Evolutionary conservation across 2,888 invertebrate genomes (phyloP), one percentile per base, ranked within the genome.

Genomic region (Pilophorus perplexus): DNA sequence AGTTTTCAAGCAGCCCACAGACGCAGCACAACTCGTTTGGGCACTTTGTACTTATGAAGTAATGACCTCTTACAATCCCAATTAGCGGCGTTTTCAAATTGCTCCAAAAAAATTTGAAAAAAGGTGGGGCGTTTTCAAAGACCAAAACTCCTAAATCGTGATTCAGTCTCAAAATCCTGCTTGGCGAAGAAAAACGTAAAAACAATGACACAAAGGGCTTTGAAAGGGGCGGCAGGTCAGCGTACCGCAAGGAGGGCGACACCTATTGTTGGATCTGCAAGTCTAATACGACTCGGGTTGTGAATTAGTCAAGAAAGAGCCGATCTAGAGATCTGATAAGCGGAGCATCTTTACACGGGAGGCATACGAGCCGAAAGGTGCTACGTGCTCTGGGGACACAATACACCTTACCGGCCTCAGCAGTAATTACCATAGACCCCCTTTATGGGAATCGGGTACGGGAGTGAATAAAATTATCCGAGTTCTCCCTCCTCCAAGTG

Each of bases 241-340:
- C 10, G 52, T 52, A 28, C 52, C 52, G 52, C 52, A 28, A 52
- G 50, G 50, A 50, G 50, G 50, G 52, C 52, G 52, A 52, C 52
- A 52, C 52, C 59, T 59, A 59, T 59, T 59, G 59, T 59, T 59
- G 59, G 59, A 59, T 59, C 59, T 59, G 59, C 59, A 59, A 59
- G 40, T 59, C 38, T 59, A 59, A 59, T 59, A 23, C 42, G 23
- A 5, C 14, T 42, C 38, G n/a, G 59, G 59, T 59, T 59, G 59
- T 59, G 59, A 59, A 59, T 59, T 59, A 59, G 59, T 59, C 59
- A 42, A 20, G 55, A 38, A 59, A 42, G 42, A 42, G 59, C 23
- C 42, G 42, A 59, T 59, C 59, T 10, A 33, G n/a, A 42, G 59
- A 42, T 59, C 27, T 23, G 59, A 59, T 59, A 59, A 42, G 48